These are phyloP conservation scores for Polylopha cassiicola DNA, from an alignment of 2,888 invertebrate species.

Conservation along the genomic window DNA sequence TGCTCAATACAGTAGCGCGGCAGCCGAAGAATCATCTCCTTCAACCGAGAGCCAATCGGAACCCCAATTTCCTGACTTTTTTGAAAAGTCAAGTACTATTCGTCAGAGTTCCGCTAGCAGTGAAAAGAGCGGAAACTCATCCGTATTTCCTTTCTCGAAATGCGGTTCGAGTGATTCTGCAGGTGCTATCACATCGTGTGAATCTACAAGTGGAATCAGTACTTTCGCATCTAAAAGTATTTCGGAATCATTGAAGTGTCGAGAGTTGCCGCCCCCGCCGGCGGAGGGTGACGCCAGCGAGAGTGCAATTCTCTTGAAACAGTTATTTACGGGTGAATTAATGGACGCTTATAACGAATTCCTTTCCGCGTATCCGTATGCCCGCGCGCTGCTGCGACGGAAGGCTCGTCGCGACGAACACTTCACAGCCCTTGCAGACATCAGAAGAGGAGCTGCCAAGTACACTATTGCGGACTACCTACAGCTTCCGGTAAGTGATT, in stretches of 20 bases:
- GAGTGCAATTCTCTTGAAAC: slow-evolving; percentile 68
- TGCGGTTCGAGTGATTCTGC: slow-evolving; percentile 70
- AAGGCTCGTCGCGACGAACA: slow-evolving; percentile 81
- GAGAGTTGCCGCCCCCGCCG: slow-evolving; percentile 62
- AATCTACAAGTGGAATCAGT: slow-evolving; percentile 68
- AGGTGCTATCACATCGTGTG: slow-evolving; percentile 66
- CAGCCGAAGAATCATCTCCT: slow-evolving; percentile 61
- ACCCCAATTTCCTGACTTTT: slow-evolving; percentile 64
- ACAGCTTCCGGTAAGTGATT: slow-evolving; percentile 81
- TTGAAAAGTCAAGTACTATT: slow-evolving; percentile 58
- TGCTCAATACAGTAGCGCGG: slow-evolving; percentile 57
- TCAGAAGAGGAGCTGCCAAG: slow-evolving; percentile 81
- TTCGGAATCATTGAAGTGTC: slow-evolving; percentile 54
- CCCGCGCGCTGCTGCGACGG: slow-evolving; percentile 78
- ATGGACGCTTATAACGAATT: slow-evolving; percentile 82
- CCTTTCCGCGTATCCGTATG: slow-evolving; percentile 77
- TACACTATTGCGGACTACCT: slow-evolving; percentile 80
- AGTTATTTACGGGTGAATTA: slow-evolving; percentile 80
- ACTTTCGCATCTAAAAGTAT: slow-evolving; percentile 57
- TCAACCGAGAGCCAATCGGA: slow-evolving; percentile 65
- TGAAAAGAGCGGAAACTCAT: slow-evolving; percentile 68
- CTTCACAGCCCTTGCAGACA: slow-evolving; percentile 80
- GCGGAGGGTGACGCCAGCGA: slow-evolving; percentile 50
- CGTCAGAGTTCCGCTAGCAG: slow-evolving; percentile 69
- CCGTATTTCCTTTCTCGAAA: slow-evolving; percentile 72